These are phyloP conservation scores for Pycnonotus jocosus DNA, from an alignment of 2,113 vertebrate genomes.

Conservation along the genomic window DNA sequence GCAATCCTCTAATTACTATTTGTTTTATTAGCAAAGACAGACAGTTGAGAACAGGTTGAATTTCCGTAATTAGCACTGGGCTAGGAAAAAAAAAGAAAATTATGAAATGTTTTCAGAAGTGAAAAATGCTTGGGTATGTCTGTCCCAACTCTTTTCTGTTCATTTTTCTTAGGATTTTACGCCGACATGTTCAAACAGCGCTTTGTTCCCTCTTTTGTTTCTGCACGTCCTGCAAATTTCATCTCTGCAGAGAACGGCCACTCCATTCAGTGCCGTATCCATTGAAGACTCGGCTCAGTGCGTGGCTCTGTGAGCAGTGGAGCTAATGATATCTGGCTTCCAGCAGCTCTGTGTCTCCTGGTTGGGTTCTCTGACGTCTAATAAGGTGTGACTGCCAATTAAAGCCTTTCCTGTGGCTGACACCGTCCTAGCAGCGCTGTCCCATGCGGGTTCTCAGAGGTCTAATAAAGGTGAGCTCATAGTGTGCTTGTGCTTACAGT, in stretches of 20 bases:
- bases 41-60: background rate
- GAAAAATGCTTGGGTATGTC: background rate
- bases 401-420: slow-evolving; percentile 54
- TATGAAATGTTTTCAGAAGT: slow-evolving; percentile 5
- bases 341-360: slow-evolving; percentile 38
- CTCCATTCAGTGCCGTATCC: background rate
- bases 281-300: slow-evolving; percentile 11
- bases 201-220: slow-evolving; percentile 58
- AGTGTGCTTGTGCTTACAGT: fast-evolving
- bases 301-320: background rate
- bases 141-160: background rate
- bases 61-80: slow-evolving; percentile 13
- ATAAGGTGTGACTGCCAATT: slow-evolving; percentile 60
- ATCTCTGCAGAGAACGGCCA: background rate
- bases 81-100: background rate
- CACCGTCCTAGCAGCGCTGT: background rate
- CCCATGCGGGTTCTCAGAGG: slow-evolving; percentile 38
- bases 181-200: background rate
- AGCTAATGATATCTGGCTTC: slow-evolving; percentile 55
- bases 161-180: background rate
- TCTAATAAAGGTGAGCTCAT: slow-evolving; percentile 22
- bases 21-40: background rate
- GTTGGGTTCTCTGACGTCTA: slow-evolving; percentile 44
- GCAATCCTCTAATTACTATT: background rate
- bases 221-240: background rate